These are phyloP conservation scores for Apamea crenata DNA, from an alignment of 2,888 invertebrate genomes.

Conservation along the genomic window DNA sequence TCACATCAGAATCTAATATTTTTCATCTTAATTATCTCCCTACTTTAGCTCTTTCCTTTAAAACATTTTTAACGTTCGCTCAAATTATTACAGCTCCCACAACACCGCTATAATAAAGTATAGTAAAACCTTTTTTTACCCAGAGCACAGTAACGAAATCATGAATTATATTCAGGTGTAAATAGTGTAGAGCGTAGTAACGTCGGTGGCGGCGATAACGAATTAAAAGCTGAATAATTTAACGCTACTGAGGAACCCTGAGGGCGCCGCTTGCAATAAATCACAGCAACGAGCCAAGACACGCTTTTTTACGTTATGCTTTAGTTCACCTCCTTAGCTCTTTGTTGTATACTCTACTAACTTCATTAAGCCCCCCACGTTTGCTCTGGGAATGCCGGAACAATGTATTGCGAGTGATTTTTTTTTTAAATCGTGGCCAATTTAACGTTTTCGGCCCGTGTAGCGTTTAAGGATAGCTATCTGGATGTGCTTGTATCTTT, in stretches of 20 bases:
- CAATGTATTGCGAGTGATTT: conserved; percentile 79
- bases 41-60: background rate
- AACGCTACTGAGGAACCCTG: conserved; percentile 81
- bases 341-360: conserved; percentile 82
- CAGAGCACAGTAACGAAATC: conserved; percentile 71
- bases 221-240: conserved; percentile 90
- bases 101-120: conserved; percentile 20
- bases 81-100: conserved; percentile 30
- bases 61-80: conserved; percentile 6
- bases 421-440: conserved; percentile 83
- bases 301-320: conserved; percentile 86
- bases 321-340: conserved; percentile 84
- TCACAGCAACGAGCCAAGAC: conserved; percentile 85
- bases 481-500: conserved; percentile 78
- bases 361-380: conserved; percentile 81
- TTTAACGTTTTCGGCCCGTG: conserved; percentile 81
- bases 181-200: conserved; percentile 86
- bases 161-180: conserved; percentile 87
- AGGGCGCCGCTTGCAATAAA: conserved; percentile 84
- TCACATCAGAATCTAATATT: background rate
- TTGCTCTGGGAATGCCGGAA: conserved; percentile 81
- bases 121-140: conserved; percentile 52
- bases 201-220: conserved; percentile 86
- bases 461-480: conserved; percentile 77
- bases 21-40: background rate